Evolutionary conservation across 2,113 vertebrate genomes (phyloP).

Genomic region (Camelus dromedarius): DNA sequence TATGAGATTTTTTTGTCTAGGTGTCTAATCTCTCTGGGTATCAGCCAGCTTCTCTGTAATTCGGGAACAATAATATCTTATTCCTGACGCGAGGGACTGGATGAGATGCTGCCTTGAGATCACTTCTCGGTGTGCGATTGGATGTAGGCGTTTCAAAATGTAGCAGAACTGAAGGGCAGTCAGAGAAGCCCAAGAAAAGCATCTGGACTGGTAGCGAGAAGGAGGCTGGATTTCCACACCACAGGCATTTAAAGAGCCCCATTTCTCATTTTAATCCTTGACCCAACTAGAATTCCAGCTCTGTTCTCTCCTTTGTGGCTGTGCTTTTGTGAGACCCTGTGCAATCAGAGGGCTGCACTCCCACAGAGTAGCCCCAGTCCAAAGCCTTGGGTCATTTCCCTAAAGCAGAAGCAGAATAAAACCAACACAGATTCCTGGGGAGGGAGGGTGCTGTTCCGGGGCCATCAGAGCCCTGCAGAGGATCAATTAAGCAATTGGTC

Average conservation of each 20-base stretch:
- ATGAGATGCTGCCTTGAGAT: background rate
- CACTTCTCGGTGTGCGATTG: background rate
- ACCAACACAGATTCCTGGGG: background rate
- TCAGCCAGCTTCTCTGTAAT: background rate
- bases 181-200: background rate
- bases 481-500: background rate
- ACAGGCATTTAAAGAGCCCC: background rate
- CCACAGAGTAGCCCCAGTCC: background rate
- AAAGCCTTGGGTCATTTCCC: background rate
- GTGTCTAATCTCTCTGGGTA: background rate
- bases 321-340: background rate
- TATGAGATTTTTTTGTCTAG: background rate
- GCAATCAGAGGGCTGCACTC: background rate
- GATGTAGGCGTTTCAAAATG: slow-evolving; percentile 8
- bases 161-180: background rate
- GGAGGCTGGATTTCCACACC: background rate
- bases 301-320: background rate
- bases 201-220: no score
- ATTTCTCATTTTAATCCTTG: background rate
- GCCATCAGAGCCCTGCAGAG: background rate
- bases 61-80: background rate
- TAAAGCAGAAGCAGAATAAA: background rate
- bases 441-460: background rate
- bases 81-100: background rate
- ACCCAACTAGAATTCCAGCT: background rate